Conservation (phyloP, 2,113 vertebrate genomes). For the Apeltes quadracus region DNA sequence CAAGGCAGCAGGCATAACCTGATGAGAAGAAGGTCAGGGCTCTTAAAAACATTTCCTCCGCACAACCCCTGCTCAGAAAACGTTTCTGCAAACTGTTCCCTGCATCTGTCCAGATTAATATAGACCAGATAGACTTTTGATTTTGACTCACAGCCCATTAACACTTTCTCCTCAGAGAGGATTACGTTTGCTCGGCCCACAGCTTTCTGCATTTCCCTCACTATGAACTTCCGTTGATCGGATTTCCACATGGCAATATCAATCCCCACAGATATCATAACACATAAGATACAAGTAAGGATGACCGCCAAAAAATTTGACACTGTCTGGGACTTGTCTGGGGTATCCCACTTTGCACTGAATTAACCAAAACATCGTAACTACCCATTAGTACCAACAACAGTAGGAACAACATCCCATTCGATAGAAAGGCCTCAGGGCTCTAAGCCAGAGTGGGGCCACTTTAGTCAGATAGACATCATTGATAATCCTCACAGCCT, state of each 20-base stretch:
- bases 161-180: conserved; percentile 54
- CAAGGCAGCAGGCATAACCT: conserved; percentile 66
- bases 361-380: too few species aligned
- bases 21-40: conserved; percentile 65
- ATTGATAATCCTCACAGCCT: conserved; percentile 63
- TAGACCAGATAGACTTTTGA: conserved; percentile 66
- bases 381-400: too few species aligned
- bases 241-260: conserved; percentile 3
- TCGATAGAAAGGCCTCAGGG: not conserved
- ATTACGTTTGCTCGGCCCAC: conserved; percentile 61
- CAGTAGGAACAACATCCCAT: accelerated
- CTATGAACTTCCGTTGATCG: conserved; percentile 28
- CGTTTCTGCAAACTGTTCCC: conserved; percentile 41
- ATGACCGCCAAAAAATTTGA: accelerated
- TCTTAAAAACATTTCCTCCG: conserved; percentile 54
- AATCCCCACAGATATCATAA: not conserved
- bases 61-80: conserved; percentile 34
- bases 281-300: not conserved
- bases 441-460: conserved; percentile 12
- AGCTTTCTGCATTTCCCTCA: conserved; percentile 44
- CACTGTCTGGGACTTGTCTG: too few species aligned
- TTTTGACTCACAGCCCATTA: conserved; percentile 57
- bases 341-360: too few species aligned
- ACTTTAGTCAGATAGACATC: conserved; percentile 39
- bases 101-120: conserved; percentile 56